Conservation (phyloP, 2,113 vertebrate genomes). For the Elephas maximus region DNA sequence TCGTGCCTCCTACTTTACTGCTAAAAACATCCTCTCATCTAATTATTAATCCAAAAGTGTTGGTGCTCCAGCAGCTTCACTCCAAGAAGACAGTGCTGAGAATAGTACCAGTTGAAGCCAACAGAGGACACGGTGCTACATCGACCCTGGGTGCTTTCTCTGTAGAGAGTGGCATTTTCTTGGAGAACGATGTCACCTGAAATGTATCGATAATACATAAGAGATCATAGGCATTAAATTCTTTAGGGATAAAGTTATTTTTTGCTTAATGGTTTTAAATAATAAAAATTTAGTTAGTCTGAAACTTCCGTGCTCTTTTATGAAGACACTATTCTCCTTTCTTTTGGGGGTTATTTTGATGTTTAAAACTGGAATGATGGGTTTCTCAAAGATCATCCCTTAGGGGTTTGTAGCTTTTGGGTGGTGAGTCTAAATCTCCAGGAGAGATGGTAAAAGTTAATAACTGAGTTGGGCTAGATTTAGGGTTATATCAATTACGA, state of each 20-base stretch:
- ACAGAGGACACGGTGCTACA: neutral
- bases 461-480: neutral
- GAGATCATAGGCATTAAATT: neutral
- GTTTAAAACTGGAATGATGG: neutral
- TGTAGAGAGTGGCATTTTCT: neutral
- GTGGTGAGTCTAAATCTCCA: neutral
- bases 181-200: neutral
- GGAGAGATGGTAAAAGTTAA: neutral
- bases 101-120: slow-evolving; percentile 50
- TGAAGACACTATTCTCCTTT: neutral
- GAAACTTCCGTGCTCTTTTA: neutral
- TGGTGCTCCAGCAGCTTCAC: slow-evolving; percentile 23
- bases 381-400: neutral
- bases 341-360: neutral
- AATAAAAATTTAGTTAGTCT: neutral
- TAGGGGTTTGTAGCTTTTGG: slow-evolving; percentile 40
- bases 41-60: slow-evolving; percentile 80
- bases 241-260: neutral
- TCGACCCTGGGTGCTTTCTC: neutral
- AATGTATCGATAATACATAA: neutral
- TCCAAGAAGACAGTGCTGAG: slow-evolving; percentile 64
- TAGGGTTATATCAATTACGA: neutral
- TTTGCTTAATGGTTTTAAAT: neutral
- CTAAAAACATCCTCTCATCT: slow-evolving; percentile 79
- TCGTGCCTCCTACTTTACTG: slow-evolving; percentile 72